Evolutionary conservation across 35 echinoderm and acorn worm genomes (phyloP), one percentile per base, ranked within the genome.

Genomic region (Heliocidaris erythrogramma): DNA sequence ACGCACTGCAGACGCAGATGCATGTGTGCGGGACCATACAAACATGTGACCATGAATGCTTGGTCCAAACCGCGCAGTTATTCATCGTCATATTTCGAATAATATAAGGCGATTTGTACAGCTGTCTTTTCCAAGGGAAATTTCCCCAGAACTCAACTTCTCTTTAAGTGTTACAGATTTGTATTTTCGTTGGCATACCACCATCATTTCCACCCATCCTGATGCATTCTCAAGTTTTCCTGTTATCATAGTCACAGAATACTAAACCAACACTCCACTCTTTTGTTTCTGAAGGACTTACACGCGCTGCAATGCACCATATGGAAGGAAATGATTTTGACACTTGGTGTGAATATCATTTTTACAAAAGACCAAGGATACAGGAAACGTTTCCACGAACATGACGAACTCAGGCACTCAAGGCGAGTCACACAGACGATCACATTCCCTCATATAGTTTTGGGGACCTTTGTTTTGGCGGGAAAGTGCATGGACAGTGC

Each of bases 271-370:
- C 17, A 78, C 65, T n/a, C 18, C 8, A 78, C 65, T 24, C 3
- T 13, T 71, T 78, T 78, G 3, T 18, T 78, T 78, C 21, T 78
- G 5, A 78, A 56, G 6, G 14, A 78, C n/a, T 78, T 42, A 42
- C 3, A 42, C 35, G 35, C 5, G 65, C 65, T 78, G 65, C 4
- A 21, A 78, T 78, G 21, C 65, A 24, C 7, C 8, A 18, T 7
- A 5, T 78, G 65, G 65, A 78, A 78, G 65, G 65, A 78, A 78
- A 78, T 78, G 65, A 78, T 78, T n/a, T 78, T 78, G 65, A 78
- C 65, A 78, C 18, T 21, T 24, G 65, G 65, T n/a, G 65, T 78
- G 65, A 78, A 78, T 27, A 78, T 78, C 65, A 78, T 78, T 78
- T 78, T 78, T 2, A 78, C 18, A 78, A 78, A 24, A 18, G 18